Conservation (phyloP, 2,888 invertebrate genomes). For the Iphiclides podalirius region DNA sequence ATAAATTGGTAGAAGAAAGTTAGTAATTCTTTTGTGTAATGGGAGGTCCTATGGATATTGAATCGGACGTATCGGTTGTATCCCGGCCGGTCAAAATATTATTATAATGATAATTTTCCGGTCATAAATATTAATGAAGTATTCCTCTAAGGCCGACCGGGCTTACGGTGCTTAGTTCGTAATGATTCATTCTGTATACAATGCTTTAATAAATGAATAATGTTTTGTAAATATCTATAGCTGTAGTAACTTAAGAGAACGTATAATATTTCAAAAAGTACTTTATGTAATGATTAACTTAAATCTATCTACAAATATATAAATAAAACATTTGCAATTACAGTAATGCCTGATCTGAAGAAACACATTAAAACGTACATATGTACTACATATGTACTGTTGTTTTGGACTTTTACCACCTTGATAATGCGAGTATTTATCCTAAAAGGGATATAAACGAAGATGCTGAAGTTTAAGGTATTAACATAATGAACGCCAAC, state of each 20-base stretch:
- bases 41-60: conserved; percentile 38
- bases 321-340: no score
- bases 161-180: conserved; percentile 24
- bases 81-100: conserved; percentile 56
- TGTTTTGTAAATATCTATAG: not conserved
- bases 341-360: no score
- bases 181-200: conserved; percentile 10
- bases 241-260: not conserved
- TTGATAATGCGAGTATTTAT: no score
- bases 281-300: no score
- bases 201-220: conserved; percentile 12
- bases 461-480: no score
- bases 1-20: no score
- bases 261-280: not conserved
- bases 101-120: conserved; percentile 72
- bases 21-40: conserved; percentile 25
- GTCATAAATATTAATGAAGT: conserved; percentile 73
- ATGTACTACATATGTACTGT: no score
- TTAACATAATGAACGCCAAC: no score
- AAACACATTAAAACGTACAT: no score
- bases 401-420: no score
- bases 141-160: conserved; percentile 45
- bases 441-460: no score
- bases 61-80: conserved; percentile 55
- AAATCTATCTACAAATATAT: no score